These are phyloP conservation scores for Calliphora vicina DNA, from an alignment of 1,140 invertebrate species.

Conservation along the genomic window DNA sequence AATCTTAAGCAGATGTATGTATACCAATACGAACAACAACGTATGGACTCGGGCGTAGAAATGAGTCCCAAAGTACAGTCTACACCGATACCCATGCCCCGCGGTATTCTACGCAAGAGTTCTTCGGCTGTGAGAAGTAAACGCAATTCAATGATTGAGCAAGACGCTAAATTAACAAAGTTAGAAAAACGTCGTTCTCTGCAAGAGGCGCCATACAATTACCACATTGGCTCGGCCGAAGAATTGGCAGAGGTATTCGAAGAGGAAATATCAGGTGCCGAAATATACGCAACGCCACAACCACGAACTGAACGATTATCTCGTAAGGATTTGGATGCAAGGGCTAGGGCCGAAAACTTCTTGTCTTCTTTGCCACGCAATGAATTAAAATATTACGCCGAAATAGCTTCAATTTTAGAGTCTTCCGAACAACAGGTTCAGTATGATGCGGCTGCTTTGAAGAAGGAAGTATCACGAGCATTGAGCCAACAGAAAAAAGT, in stretches of 20 bases:
- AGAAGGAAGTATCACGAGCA: slow-evolving; percentile 73
- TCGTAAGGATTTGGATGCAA: slow-evolving; percentile 63
- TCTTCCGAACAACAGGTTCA: slow-evolving; percentile 71
- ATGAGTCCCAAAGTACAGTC: slow-evolving; percentile 46
- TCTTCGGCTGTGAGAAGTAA: slow-evolving; percentile 66
- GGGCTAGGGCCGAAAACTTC: slow-evolving; percentile 57
- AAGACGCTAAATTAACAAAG: slow-evolving; percentile 66
- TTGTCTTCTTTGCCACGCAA: slow-evolving; percentile 57
- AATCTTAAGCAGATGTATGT: slow-evolving; percentile 70
- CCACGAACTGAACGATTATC: slow-evolving; percentile 65
- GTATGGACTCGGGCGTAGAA: slow-evolving; percentile 56
- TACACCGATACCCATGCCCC: slow-evolving; percentile 67
- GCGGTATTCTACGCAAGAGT: slow-evolving; percentile 60
- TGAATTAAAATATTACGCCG: slow-evolving; percentile 63
- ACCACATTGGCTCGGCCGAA: slow-evolving; percentile 65
- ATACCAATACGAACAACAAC: slow-evolving; percentile 80
- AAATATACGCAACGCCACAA: slow-evolving; percentile 66
- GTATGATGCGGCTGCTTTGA: slow-evolving; percentile 73
- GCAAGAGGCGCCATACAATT: slow-evolving; percentile 76
- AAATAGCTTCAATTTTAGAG: slow-evolving; percentile 73
- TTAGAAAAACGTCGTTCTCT: slow-evolving; percentile 73
- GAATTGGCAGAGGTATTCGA: slow-evolving; percentile 68
- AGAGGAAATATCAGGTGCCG: slow-evolving; percentile 64
- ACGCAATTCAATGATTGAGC: slow-evolving; percentile 81
- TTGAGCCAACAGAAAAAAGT: slow-evolving; percentile 72